These are phyloP conservation scores for Lycaon pictus DNA, from an alignment of 2,113 vertebrate species.

Conservation along the genomic window DNA sequence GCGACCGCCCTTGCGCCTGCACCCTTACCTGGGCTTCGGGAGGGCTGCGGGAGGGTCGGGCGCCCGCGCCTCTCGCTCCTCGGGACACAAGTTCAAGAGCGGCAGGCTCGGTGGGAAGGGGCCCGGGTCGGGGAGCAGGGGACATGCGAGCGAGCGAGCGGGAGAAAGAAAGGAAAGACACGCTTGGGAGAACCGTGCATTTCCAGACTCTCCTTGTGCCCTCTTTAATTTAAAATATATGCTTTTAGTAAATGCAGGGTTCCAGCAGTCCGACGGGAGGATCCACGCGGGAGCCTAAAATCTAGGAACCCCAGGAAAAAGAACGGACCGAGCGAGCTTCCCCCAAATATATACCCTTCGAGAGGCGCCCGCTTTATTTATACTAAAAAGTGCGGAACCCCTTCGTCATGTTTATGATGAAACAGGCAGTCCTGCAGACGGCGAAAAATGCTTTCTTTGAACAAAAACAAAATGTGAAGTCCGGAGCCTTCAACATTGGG, in stretches of 20 bases:
- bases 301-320: neutral
- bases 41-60: neutral
- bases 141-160: neutral
- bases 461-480: conserved; percentile 76
- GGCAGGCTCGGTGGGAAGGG: conserved; percentile 23
- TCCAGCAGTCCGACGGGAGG: neutral
- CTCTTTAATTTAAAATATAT: neutral
- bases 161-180: neutral
- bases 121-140: neutral
- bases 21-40: conserved; percentile 66
- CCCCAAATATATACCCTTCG: neutral
- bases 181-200: neutral
- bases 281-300: neutral
- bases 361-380: conserved; percentile 70
- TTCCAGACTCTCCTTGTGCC: neutral
- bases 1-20: neutral
- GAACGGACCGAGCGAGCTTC: neutral
- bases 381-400: conserved; percentile 63
- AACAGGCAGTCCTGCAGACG: conserved; percentile 35
- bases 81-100: conserved; percentile 62
- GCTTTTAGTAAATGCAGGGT: neutral
- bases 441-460: conserved; percentile 54
- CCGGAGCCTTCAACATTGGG: conserved; percentile 47
- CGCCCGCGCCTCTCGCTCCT: conserved; percentile 22
- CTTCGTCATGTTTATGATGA: conserved; percentile 56